Evolutionary conservation across 2,113 vertebrate genomes (phyloP).

Genomic region (Stigmatopora argus): DNA sequence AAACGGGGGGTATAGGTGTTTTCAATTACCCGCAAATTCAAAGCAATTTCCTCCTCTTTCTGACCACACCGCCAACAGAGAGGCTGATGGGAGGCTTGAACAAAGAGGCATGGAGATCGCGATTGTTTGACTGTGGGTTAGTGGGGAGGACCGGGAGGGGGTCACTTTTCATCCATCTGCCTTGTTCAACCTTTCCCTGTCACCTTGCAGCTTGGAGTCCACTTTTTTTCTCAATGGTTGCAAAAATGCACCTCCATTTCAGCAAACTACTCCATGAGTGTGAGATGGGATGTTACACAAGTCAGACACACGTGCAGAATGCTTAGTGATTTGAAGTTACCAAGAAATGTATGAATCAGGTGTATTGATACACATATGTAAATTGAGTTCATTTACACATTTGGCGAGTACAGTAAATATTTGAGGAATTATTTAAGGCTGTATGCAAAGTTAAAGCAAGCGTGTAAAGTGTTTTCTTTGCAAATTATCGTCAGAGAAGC

Average conservation of each 20-base stretch:
- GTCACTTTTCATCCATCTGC: conserved; percentile 44
- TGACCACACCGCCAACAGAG: conserved; percentile 50
- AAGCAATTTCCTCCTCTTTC: conserved; percentile 72
- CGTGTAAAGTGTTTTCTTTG: background rate
- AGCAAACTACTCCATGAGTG: conserved; percentile 51
- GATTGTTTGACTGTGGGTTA: conserved; percentile 59
- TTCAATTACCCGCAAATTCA: conserved; percentile 72
- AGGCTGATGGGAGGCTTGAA: conserved; percentile 65
- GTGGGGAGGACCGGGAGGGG: conserved; percentile 44
- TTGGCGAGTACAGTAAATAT: background rate
- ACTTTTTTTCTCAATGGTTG: background rate
- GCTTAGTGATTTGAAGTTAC: background rate
- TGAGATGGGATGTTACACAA: conserved; percentile 29
- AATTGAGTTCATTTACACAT: background rate
- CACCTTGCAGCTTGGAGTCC: conserved; percentile 53
- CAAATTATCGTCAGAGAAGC: background rate
- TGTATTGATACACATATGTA: background rate
- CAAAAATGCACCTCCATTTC: conserved; percentile 54
- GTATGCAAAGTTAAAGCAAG: background rate
- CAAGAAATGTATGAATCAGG: background rate
- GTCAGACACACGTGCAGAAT: conserved; percentile 15
- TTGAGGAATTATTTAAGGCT: too few species aligned
- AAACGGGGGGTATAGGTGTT: conserved; percentile 63
- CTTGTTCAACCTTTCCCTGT: conserved; percentile 55
- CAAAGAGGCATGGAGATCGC: conserved; percentile 57